phyloP scores from a whole-genome alignment of 1,140 invertebrate species.

The Coboldia fuscipes region DNA sequence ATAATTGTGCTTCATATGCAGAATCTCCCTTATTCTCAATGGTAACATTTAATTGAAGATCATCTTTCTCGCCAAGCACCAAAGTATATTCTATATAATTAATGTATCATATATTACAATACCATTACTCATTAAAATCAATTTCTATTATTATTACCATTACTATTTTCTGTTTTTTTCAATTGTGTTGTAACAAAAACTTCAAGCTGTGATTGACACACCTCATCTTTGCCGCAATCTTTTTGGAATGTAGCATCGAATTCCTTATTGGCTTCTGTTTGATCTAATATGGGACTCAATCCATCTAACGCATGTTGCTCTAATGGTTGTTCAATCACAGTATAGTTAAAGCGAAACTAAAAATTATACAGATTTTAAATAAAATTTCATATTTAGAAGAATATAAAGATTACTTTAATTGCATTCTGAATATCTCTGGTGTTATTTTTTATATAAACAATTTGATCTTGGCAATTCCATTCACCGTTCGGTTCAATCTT shows the following conservation, averaged over 20 bases:
- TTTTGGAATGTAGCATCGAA: slow-evolving; percentile 80
- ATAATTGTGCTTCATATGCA: slow-evolving; percentile 75
- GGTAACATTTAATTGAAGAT: slow-evolving; percentile 52
- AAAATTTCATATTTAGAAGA: slow-evolving; percentile 7
- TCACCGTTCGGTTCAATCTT: slow-evolving; percentile 26
- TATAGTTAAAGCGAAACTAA: slow-evolving; percentile 63
- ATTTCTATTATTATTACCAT: not conserved
- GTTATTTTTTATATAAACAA: slow-evolving; percentile 63
- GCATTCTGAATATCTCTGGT: slow-evolving; percentile 68
- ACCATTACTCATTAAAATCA: slow-evolving; percentile 2
- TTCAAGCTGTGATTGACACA: slow-evolving; percentile 70
- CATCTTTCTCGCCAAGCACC: slow-evolving; percentile 49
- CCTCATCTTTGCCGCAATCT: slow-evolving; percentile 76
- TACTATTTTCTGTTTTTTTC: slow-evolving; percentile 17
- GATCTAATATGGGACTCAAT: slow-evolving; percentile 67
- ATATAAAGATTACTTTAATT: slow-evolving; percentile 30
- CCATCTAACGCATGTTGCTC: slow-evolving; percentile 47
- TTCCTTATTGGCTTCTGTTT: slow-evolving; percentile 55
- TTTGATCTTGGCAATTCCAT: slow-evolving; percentile 44
- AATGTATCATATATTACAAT: slow-evolving; percentile 5
- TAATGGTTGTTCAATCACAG: slow-evolving; percentile 41
- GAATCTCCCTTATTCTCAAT: slow-evolving; percentile 65
- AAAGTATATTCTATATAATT: slow-evolving; percentile 27
- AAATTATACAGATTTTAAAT: slow-evolving; percentile 5
- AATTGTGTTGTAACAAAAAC: slow-evolving; percentile 42